These are phyloP conservation scores for Diphyllodes magnificus DNA, from an alignment of 2,113 vertebrate genomes.

Conservation along the genomic window DNA sequence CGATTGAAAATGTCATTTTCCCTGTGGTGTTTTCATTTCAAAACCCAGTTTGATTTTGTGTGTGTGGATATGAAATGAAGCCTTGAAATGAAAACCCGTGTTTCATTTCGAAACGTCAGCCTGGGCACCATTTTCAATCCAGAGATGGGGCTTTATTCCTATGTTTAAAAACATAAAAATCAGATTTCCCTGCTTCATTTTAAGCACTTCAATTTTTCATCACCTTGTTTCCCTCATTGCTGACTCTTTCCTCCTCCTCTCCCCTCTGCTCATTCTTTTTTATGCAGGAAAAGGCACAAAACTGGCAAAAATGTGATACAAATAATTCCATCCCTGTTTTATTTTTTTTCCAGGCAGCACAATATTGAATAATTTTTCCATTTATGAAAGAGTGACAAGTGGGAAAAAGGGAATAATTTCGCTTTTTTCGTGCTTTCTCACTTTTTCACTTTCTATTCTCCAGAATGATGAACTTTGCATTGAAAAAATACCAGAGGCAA, in stretches of 20 bases:
- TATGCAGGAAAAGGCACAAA: background rate
- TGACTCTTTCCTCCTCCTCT: background rate
- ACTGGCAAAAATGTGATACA: background rate
- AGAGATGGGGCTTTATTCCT: background rate
- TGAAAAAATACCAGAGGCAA: background rate
- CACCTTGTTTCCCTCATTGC: background rate
- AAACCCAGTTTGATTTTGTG: background rate
- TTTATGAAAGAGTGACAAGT: background rate
- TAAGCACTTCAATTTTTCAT: background rate
- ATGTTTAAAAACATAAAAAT: background rate
- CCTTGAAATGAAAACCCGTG: background rate
- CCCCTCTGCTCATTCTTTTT: background rate
- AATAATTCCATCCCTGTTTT: background rate
- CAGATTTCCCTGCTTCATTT: background rate
- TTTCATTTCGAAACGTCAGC: constrained; percentile 33
- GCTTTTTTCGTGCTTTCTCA: background rate
- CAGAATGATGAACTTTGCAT: background rate
- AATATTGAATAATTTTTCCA: background rate
- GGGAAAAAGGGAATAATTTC: background rate
- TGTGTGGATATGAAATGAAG: background rate
- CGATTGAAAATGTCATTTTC: background rate
- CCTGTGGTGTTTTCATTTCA: background rate
- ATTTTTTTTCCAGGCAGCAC: background rate
- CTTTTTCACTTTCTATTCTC: background rate
- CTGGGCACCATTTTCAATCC: background rate